phyloP scores from a whole-genome alignment of 2,113 vertebrate genomes.

The Urocolius indicus region DNA sequence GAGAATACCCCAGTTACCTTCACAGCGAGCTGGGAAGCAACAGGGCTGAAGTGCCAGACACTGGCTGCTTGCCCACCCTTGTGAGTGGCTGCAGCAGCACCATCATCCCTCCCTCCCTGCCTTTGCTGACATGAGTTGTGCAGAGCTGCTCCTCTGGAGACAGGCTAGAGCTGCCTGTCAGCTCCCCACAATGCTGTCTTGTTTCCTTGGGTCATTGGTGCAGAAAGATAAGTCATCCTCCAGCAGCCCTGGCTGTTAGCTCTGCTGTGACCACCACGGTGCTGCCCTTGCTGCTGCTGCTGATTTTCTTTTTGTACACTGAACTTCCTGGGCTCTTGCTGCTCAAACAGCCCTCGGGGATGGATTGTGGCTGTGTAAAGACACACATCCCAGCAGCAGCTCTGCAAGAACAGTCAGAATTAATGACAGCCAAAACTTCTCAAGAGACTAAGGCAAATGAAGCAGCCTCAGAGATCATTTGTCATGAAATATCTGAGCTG shows the following conservation, averaged over 20 bases:
- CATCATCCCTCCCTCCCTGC: background rate
- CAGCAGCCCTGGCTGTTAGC: background rate
- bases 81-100: background rate
- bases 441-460: background rate
- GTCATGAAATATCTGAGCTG: background rate
- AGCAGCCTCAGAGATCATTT: background rate
- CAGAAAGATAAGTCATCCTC: background rate
- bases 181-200: background rate
- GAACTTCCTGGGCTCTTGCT: background rate
- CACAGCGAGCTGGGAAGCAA: background rate
- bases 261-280: background rate
- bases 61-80: accelerated
- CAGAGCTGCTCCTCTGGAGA: background rate
- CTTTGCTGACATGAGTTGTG: background rate
- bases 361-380: background rate
- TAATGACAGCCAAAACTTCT: background rate
- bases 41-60: background rate
- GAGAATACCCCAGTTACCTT: too few relatives aligned
- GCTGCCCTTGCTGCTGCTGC: background rate
- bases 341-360: background rate
- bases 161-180: background rate
- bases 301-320: too few relatives aligned
- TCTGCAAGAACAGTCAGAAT: background rate
- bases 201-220: background rate
- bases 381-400: background rate